A percentile compares a stretch with the other conserved stretches of the same genome.
Conservation (phyloP, 2,888 invertebrate species). For the Nephrotoma appendiculata region DNA sequence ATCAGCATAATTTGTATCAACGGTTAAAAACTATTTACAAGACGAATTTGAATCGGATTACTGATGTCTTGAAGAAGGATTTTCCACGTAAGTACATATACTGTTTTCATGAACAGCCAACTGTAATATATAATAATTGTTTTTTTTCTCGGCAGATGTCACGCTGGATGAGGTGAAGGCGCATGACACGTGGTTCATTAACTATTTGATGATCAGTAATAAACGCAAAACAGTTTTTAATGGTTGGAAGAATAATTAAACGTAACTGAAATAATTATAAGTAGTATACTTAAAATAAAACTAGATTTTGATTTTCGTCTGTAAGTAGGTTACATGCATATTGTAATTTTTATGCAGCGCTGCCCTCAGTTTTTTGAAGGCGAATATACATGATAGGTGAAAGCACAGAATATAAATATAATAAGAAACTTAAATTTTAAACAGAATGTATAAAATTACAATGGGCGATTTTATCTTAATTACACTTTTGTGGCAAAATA, state of each 20-base stretch:
- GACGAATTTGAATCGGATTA: constrained; percentile 6
- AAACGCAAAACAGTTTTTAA: constrained; percentile 31
- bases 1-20: constrained; percentile 39
- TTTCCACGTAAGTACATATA: background rate
- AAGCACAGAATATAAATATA: no score
- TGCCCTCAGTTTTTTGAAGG: no score
- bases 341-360: no score
- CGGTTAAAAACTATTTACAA: constrained; percentile 24
- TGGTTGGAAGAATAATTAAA: constrained; percentile 28
- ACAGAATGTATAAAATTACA: no score
- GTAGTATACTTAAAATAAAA: background rate
- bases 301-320: background rate
- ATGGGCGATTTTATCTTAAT: no score
- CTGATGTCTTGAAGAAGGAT: background rate
- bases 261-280: background rate
- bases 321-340: no score
- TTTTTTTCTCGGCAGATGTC: constrained; percentile 20
- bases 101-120: background rate
- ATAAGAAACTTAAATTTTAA: no score
- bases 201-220: constrained; percentile 31
- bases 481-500: no score
- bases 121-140: background rate
- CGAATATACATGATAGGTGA: no score
- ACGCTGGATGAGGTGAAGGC: constrained; percentile 27
- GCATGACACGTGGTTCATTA: constrained; percentile 36